Base-by-base conservation (phyloP, 2,888 invertebrate genomes). In the Archips crataeganus region DNA sequence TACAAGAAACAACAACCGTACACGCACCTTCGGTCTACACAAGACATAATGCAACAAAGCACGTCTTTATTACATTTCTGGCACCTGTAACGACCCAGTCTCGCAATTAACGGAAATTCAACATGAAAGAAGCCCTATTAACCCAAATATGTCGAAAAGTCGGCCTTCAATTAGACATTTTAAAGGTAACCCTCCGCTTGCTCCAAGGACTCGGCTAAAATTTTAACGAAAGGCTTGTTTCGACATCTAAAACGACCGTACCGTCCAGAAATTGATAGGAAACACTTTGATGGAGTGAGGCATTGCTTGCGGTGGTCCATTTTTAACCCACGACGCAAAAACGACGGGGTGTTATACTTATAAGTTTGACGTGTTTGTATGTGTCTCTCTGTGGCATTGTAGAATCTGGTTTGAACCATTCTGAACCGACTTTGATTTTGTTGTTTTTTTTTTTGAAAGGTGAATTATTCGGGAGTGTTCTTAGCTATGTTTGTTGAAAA, bases 41-140 rank as follows among this genome's bases (percentile, higher is more conserved):
- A 23, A 23, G 23, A 23, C 23, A 11, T 11, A 62, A 54, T 11
- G 45, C 45, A 63, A 51, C 39, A 32, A 57, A 57, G 36, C 13
- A 34, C 39, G 8, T 63, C 32, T 45, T 47, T 49, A 45, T 45
- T 59, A 71, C 23, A 64, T 49, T 59, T 59, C 39, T 45, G 13
- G 51, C 65, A 60, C 39, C 47, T 49, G 9, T 71, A 66, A 71
- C n/a, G 59, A 70, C 59, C n/a, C 39, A 39, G 42, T 10, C 6
- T 49, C 36, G 59, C 60, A 65, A 71, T 71, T 61, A 71, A 61
- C 49, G 51, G 32, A 42, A 34, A 57, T 60, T 15, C 65, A 60
- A 71, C 71, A 51, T 71, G 61, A 71, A 71, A 71, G 71, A 42
- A n/a, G 47, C 9, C 39, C 60, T 47, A 23, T 60, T 65, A 65